Percentiles rank a stretch among this genome's conserved stretches.
These are phyloP conservation scores for Drosophila sp. DNA, from an alignment of 1,140 invertebrate genomes.

Conservation along the genomic window DNA sequence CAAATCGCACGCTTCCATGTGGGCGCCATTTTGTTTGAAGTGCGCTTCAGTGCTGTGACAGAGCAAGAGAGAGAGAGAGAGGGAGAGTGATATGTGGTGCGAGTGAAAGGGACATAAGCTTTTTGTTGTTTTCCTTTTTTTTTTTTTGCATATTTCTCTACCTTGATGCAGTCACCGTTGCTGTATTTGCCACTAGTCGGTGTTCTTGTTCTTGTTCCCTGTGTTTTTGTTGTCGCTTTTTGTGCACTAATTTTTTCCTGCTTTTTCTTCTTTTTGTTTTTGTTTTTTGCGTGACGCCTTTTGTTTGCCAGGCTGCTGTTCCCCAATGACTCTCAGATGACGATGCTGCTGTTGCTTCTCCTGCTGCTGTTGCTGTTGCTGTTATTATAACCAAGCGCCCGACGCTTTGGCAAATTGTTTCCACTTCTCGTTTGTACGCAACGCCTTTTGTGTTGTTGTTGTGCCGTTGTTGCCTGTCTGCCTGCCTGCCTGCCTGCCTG, in stretches of 20 bases:
- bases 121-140: conserved; percentile 34
- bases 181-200: conserved; percentile 28
- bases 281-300: conserved; percentile 54
- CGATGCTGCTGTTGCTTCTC: conserved; percentile 11
- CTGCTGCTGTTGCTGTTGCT: conserved; percentile 39
- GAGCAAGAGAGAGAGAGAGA: neutral
- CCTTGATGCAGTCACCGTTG: conserved; percentile 58
- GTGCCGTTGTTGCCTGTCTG: conserved; percentile 12
- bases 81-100: neutral
- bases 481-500: neutral
- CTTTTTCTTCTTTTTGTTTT: conserved; percentile 9
- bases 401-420: conserved; percentile 78
- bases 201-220: conserved; percentile 44
- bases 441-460: conserved; percentile 62
- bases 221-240: conserved; percentile 50
- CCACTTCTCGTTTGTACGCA: conserved; percentile 63
- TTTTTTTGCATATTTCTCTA: conserved; percentile 65
- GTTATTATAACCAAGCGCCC: conserved; percentile 78
- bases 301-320: conserved; percentile 57
- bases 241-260: conserved; percentile 74
- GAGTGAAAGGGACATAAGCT: conserved; percentile 29
- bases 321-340: conserved; percentile 42
- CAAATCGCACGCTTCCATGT: conserved; percentile 81
- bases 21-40: conserved; percentile 81
- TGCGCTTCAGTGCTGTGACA: conserved; percentile 53